Conservation (phyloP, 2,888 invertebrate genomes). For the Pseudeuparius sepicola region DNA sequence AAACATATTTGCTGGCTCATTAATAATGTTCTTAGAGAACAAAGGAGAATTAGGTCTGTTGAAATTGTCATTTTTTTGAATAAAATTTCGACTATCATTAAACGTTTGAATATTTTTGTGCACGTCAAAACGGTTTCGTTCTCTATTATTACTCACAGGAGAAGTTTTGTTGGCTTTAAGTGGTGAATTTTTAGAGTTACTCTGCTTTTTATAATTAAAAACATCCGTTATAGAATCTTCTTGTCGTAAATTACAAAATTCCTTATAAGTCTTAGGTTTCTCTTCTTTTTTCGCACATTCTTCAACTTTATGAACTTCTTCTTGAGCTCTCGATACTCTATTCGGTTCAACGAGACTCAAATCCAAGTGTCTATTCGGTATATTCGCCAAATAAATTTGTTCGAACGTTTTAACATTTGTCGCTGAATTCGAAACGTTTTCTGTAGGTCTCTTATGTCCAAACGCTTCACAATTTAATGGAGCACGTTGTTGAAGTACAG, state of each 20-base stretch:
- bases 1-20: not conserved
- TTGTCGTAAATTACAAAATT: conserved; percentile 20
- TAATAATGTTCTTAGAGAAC: not conserved
- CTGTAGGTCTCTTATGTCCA: conserved; percentile 5
- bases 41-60: not conserved
- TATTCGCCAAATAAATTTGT: conserved; percentile 37
- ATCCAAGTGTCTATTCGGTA: conserved; percentile 36
- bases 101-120: no score
- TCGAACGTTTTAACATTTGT: conserved; percentile 29
- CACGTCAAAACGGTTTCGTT: not conserved
- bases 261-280: conserved; percentile 26
- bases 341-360: conserved; percentile 35
- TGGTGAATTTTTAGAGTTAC: no score
- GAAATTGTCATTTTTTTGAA: not conserved
- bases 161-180: conserved; percentile 11
- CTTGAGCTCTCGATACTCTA: conserved; percentile 13
- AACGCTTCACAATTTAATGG: conserved; percentile 18
- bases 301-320: conserved; percentile 8
- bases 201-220: conserved; percentile 29
- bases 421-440: not conserved
- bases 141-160: not conserved
- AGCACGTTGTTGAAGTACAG: conserved; percentile 19
- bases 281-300: conserved; percentile 14
- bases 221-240: conserved; percentile 29
- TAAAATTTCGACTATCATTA: not conserved